These are phyloP conservation scores for Wiebesia pumilae DNA, from an alignment of 1,140 invertebrate species.

Conservation along the genomic window DNA sequence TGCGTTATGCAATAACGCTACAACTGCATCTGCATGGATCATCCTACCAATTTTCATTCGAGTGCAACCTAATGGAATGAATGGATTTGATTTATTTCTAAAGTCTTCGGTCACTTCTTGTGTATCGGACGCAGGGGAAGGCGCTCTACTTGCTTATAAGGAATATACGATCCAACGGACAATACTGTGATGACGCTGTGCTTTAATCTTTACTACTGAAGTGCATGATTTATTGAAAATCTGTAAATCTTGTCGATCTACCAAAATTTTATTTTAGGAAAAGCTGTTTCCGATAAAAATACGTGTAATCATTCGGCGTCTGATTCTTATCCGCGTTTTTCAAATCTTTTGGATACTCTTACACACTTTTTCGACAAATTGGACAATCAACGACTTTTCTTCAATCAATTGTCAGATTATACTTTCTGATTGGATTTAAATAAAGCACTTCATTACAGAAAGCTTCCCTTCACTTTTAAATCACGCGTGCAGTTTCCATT, in stretches of 20 bases:
- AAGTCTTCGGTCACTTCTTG: neutral
- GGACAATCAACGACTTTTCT: no score
- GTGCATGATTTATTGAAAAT: neutral
- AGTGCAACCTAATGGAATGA: neutral
- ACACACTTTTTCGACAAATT: no score
- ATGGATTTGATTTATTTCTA: slow-evolving; percentile 1
- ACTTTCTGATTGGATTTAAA: no score
- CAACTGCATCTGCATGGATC: neutral
- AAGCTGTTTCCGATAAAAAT: neutral
- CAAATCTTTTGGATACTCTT: no score
- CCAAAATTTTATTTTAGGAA: neutral
- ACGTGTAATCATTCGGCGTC: neutral
- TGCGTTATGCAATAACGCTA: neutral
- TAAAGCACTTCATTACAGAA: no score
- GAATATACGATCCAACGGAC: neutral
- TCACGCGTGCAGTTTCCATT: no score
- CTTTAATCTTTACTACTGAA: neutral
- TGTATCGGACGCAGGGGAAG: neutral
- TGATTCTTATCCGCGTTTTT: neutral
- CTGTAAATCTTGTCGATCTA: neutral
- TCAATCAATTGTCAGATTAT: no score
- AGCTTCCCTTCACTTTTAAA: no score
- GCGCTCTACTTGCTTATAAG: neutral
- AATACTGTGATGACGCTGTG: neutral
- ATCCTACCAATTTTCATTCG: neutral